Conservation (phyloP, 2,888 invertebrate genomes). For the Drosophila colorata region DNA sequence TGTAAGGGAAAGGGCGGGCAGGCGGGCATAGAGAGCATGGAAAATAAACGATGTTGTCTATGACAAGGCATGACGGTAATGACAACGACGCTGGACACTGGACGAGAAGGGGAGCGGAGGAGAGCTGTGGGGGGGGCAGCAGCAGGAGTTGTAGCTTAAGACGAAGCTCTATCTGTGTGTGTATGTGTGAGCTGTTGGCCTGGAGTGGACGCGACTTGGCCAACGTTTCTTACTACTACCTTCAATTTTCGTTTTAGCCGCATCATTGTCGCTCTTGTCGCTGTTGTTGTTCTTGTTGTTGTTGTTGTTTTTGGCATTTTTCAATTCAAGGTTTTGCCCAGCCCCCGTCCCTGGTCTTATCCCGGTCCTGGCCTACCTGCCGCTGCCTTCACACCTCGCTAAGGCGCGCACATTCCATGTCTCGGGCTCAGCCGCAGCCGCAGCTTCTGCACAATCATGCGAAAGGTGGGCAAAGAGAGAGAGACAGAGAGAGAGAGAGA, state of each 20-base stretch:
- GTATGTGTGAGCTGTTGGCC: slow-evolving; percentile 1
- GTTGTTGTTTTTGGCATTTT: slow-evolving; percentile 57
- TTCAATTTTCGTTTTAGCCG: slow-evolving; percentile 61
- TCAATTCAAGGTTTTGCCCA: slow-evolving; percentile 70
- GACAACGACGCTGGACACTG: slow-evolving; percentile 36
- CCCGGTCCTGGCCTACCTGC: slow-evolving; percentile 12
- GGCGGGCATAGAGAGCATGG: slow-evolving; percentile 23
- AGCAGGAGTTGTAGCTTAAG: slow-evolving; percentile 14
- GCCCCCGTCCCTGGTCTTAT: neutral
- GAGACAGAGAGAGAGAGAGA: neutral
- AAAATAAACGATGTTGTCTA: slow-evolving; percentile 79
- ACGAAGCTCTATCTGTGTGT: neutral
- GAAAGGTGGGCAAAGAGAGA: neutral
- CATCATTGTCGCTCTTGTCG: slow-evolving; percentile 65
- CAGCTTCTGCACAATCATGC: slow-evolving; percentile 47
- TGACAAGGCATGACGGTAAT: slow-evolving; percentile 79
- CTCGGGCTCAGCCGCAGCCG: slow-evolving; percentile 3
- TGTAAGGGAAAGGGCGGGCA: slow-evolving; percentile 11
- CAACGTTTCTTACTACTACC: slow-evolving; percentile 24
- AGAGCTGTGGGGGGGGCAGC: neutral
- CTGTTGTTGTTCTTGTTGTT: slow-evolving; percentile 9
- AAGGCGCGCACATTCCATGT: slow-evolving; percentile 28
- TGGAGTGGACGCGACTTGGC: slow-evolving; percentile 4
- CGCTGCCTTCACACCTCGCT: slow-evolving; percentile 62
- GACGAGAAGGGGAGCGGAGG: too few species aligned